Evolutionary conservation across 2,113 vertebrate genomes (phyloP).

Genomic region (Aplodontia rufa): DNA sequence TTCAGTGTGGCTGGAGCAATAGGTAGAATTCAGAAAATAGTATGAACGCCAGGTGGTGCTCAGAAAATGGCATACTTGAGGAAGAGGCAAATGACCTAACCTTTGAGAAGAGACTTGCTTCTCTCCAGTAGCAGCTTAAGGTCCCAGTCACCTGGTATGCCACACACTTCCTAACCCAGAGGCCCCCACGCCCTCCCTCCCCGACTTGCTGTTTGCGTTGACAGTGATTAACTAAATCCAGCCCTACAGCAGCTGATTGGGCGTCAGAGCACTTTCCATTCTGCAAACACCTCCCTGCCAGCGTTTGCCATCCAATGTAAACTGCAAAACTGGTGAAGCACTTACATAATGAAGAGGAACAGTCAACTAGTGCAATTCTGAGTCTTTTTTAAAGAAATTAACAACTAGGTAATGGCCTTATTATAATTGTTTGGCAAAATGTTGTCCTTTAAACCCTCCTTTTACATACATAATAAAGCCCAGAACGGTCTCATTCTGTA

Average conservation of each 20-base stretch:
- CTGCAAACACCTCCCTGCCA: neutral
- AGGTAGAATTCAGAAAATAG: too few relatives aligned
- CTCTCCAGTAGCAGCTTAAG: neutral
- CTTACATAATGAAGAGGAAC: neutral
- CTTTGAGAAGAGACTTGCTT: neutral
- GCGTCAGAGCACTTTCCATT: neutral
- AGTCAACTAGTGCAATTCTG: neutral
- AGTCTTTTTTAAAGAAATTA: neutral
- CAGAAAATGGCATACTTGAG: neutral
- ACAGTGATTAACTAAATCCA: conserved; percentile 43
- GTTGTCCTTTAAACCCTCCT: neutral
- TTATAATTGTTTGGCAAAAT: neutral
- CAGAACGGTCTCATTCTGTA: neutral
- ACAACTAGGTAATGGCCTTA: neutral
- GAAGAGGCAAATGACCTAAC: neutral
- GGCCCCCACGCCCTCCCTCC: neutral
- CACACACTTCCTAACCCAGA: neutral
- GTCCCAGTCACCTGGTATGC: neutral
- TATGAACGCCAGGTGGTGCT: neutral
- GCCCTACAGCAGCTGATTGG: neutral
- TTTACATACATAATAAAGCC: neutral
- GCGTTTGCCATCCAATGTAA: neutral
- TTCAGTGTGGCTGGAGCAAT: neutral
- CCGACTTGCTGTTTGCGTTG: neutral
- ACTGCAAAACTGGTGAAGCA: conserved; percentile 33